Conservation (phyloP, 2,113 vertebrate genomes). For the Caracal caracal region DNA sequence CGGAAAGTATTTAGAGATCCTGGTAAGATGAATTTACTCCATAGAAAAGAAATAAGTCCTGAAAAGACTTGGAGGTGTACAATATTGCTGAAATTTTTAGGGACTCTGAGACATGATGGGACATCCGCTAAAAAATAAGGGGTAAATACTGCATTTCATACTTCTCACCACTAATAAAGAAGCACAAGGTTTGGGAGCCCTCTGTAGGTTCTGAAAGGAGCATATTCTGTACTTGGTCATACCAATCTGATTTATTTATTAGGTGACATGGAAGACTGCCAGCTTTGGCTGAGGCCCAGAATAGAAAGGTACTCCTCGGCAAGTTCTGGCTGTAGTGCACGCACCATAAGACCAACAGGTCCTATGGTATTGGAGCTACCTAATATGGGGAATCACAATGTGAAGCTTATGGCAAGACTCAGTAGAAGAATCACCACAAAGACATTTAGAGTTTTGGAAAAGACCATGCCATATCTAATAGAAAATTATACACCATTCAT, state of each 20-base stretch:
- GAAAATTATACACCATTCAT: not conserved
- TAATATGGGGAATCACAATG: not conserved
- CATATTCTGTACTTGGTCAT: not conserved
- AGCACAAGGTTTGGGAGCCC: not conserved
- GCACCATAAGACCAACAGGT: not conserved
- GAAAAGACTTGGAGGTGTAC: not conserved
- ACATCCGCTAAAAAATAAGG: not conserved
- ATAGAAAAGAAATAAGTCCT: not conserved
- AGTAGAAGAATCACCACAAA: not conserved
- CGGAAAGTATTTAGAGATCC: not conserved
- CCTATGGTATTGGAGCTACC: not conserved
- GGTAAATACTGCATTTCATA: not conserved
- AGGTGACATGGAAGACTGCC: not conserved
- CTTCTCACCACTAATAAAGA: not conserved
- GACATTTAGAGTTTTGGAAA: not conserved
- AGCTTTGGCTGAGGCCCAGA: not conserved
- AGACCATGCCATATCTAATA: not conserved
- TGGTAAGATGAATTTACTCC: not conserved
- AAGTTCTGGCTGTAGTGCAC: not conserved
- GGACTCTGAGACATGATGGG: not conserved
- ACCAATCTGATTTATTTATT: not conserved
- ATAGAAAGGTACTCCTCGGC: not conserved
- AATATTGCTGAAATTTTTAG: not conserved
- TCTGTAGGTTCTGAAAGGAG: not conserved
- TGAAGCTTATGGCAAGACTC: not conserved